Evolutionary conservation across 2,797 vertebrate genomes (phyloP).

Genomic region (Pseudomugil tenellus): DNA sequence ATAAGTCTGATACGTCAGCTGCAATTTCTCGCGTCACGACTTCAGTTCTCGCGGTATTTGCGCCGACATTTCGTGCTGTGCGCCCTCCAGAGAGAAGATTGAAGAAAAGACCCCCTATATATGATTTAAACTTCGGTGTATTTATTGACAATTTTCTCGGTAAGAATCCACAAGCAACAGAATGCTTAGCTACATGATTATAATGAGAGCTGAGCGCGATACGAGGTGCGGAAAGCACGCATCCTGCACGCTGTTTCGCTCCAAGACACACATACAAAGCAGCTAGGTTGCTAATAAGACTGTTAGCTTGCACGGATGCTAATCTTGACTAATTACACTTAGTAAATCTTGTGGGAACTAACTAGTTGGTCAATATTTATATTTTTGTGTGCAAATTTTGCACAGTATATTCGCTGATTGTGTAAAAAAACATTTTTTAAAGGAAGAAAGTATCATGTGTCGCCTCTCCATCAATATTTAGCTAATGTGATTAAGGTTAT

Average conservation of each 20-base stretch:
- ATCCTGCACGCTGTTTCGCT: slow-evolving; percentile 30
- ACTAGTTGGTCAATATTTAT: slow-evolving; percentile 3
- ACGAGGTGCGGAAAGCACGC: slow-evolving; percentile 28
- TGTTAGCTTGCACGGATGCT: slow-evolving; percentile 39
- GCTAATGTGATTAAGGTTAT: neutral
- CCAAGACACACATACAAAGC: slow-evolving; percentile 39
- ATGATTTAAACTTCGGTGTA: slow-evolving; percentile 66
- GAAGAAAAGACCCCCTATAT: slow-evolving; percentile 46
- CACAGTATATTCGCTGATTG: neutral
- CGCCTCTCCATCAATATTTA: neutral
- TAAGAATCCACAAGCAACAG: slow-evolving; percentile 70
- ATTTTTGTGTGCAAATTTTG: neutral
- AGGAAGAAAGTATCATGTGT: neutral
- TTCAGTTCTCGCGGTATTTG: slow-evolving; percentile 54
- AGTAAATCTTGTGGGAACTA: neutral
- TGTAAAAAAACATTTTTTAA: neutral
- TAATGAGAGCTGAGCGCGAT: slow-evolving; percentile 14
- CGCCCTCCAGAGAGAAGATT: slow-evolving; percentile 15
- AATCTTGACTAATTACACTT: neutral
- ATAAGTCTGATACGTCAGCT: too few relatives aligned
- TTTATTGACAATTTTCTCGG: slow-evolving; percentile 78
- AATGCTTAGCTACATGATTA: slow-evolving; percentile 32
- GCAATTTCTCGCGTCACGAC: slow-evolving; percentile 27
- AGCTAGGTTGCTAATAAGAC: slow-evolving; percentile 58
- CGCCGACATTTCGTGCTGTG: slow-evolving; percentile 73